Conservation (phyloP, 2,113 vertebrate genomes). For the Synodontis membranacea region DNA sequence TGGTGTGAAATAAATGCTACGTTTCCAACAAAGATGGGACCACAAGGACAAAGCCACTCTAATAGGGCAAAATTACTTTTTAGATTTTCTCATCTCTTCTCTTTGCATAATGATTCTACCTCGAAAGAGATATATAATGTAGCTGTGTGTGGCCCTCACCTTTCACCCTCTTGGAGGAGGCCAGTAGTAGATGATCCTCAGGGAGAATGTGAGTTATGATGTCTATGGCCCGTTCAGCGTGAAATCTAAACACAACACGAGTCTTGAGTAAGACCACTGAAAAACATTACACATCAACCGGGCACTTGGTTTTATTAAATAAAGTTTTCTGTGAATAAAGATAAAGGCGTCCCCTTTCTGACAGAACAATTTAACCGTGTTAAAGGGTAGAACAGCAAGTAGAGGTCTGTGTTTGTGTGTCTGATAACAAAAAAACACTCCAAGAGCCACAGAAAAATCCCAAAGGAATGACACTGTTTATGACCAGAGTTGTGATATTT, state of each 20-base stretch:
- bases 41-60: background rate
- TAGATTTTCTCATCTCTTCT: background rate
- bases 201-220: constrained; percentile 99
- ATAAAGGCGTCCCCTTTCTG: background rate
- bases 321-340: constrained; percentile 47
- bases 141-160: constrained; percentile 69
- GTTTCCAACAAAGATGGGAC: background rate
- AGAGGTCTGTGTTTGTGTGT: constrained; percentile 10
- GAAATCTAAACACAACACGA: constrained; percentile 79
- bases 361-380: constrained; percentile 33
- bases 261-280: constrained; percentile 37
- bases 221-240: constrained; percentile 98
- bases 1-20: background rate
- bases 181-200: constrained; percentile 97
- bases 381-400: constrained; percentile 36
- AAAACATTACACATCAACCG: constrained; percentile 9
- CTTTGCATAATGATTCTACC: background rate
- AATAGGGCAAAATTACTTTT: background rate
- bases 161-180: constrained; percentile 99
- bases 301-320: constrained; percentile 23
- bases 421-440: constrained; percentile 27
- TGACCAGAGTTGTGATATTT: background rate
- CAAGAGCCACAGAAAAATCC: background rate
- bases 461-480: background rate
- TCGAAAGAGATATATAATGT: constrained; percentile 10